Conservation (phyloP, 2,113 vertebrate genomes). For the Pogona vitticeps region DNA sequence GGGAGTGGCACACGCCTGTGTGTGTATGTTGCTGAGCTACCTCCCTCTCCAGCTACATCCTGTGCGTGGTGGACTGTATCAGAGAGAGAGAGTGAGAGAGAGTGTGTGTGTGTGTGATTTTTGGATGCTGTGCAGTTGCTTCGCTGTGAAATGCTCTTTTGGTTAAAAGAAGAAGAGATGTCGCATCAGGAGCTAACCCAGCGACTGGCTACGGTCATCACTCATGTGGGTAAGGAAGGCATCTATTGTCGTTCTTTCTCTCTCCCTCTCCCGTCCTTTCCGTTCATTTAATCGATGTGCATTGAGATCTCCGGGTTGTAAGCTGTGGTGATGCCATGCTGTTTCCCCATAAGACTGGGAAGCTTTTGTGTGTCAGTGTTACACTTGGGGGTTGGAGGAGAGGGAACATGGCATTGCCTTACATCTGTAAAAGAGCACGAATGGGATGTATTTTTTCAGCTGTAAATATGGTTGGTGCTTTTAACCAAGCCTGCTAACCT, state of each 20-base stretch:
- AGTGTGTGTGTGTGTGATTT: not conserved
- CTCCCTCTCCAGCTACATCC: constrained; percentile 59
- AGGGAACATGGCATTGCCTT: not conserved
- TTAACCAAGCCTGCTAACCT: not conserved
- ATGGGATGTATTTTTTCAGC: not conserved
- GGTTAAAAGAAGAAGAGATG: constrained; percentile 93
- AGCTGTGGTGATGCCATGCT: constrained; percentile 13
- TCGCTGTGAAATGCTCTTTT: constrained; percentile 87
- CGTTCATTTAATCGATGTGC: not conserved
- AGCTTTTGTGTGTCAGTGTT: constrained; percentile 19
- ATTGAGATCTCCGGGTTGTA: not conserved
- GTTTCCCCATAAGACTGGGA: constrained; percentile 19
- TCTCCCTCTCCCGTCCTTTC: constrained; percentile 3
- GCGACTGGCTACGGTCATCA: constrained; percentile 89
- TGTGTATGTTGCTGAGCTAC: constrained; percentile 71
- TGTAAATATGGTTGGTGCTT: not conserved
- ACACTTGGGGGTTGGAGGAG: not conserved
- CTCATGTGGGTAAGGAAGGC: constrained; percentile 89
- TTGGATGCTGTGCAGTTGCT: constrained; percentile 68
- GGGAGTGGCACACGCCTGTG: constrained; percentile 84
- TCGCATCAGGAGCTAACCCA: constrained; percentile 89
- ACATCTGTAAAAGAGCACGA: not conserved
- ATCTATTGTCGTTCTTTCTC: constrained; percentile 12
- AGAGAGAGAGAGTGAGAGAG: no score
- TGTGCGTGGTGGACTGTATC: not conserved